Evolutionary conservation across 2,113 vertebrate species (phyloP).

Genomic region (Ciconia boyciana): DNA sequence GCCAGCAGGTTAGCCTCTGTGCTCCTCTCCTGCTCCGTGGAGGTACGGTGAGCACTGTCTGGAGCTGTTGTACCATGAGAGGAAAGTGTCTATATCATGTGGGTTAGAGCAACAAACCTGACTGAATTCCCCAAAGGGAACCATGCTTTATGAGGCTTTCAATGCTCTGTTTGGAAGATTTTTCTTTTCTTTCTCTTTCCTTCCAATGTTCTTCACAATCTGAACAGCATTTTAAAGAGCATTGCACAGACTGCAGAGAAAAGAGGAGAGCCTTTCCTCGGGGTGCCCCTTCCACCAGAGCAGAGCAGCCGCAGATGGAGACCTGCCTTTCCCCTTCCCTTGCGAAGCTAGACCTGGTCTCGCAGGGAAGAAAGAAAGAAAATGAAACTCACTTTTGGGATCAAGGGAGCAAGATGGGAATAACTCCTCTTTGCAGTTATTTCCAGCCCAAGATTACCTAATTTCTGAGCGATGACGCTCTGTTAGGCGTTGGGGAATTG

Average conservation of each 20-base stretch:
- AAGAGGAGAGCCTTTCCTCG: not conserved
- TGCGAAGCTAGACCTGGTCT: accelerated
- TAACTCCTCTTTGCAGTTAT: not conserved
- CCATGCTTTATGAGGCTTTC: not conserved
- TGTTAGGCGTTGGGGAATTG: not conserved
- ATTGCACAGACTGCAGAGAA: not conserved
- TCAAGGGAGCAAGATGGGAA: not conserved
- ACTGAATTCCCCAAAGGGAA: not conserved
- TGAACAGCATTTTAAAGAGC: not conserved
- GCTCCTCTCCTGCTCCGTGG: not conserved
- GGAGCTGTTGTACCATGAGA: not conserved
- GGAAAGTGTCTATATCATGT: not conserved
- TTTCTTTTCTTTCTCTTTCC: not conserved
- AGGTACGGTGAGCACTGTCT: not conserved
- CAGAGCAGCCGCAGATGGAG: not conserved
- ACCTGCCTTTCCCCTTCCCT: not conserved
- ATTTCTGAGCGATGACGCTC: not conserved
- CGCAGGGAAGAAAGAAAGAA: not conserved
- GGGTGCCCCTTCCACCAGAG: not conserved
- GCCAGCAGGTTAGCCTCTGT: not conserved
- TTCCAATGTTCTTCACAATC: not conserved
- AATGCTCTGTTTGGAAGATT: not conserved
- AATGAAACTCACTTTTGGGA: not conserved
- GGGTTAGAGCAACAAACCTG: not conserved
- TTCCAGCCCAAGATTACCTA: not conserved